phyloP scores from a whole-genome alignment of 2,888 invertebrate species.

The Leucophora obtusa region DNA sequence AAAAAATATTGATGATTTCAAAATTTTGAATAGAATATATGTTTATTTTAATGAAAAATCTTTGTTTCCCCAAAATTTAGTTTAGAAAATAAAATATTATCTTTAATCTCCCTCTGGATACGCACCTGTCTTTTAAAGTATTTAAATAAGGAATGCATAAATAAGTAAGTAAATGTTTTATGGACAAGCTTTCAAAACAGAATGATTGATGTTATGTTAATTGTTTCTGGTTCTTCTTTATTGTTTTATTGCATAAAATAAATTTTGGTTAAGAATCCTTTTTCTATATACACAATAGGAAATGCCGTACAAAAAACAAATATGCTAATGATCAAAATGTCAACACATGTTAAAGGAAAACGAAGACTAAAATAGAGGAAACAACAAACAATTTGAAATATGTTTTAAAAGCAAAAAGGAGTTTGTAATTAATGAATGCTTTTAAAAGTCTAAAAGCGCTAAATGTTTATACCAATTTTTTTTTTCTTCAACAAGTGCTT shows the following conservation, averaged over 20 bases:
- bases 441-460: not conserved
- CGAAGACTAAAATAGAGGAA: constrained; percentile 11
- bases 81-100: no score
- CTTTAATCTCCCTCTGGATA: no score
- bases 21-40: no score
- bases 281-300: not conserved
- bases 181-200: not conserved
- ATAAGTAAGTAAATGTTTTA: not conserved
- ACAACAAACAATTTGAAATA: constrained; percentile 36
- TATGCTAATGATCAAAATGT: constrained; percentile 66
- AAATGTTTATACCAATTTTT: not conserved
- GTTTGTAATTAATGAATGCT: not conserved
- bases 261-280: constrained; percentile 18
- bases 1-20: no score
- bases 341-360: constrained; percentile 57
- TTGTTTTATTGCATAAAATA: not conserved
- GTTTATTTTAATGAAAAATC: no score
- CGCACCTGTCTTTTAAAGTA: not conserved
- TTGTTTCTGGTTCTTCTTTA: not conserved
- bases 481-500: not conserved
- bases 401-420: not conserved
- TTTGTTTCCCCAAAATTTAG: no score
- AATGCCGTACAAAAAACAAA: constrained; percentile 28
- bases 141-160: not conserved
- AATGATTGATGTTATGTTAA: constrained; percentile 52